Base-by-base conservation (phyloP, 2,888 invertebrate genomes). In the Stenotaenia linearis region DNA sequence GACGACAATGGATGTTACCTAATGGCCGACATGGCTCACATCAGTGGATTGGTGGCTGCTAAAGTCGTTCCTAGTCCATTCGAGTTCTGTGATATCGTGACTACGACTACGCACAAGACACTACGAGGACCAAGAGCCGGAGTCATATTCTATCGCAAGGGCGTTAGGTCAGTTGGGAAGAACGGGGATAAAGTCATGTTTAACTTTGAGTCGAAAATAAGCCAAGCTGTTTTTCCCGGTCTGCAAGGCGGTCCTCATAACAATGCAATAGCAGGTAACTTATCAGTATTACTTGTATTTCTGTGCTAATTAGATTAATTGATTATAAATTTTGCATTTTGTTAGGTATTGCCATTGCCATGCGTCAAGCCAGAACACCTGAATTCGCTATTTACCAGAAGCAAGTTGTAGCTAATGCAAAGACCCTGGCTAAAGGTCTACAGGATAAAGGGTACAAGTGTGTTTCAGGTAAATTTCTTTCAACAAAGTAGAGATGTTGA, bases 181-280 rank as follows among this genome's bases (percentile, higher is more conserved):
- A 92, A 93, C 84, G 97, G 97, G 0, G 92, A 93, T 15, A 92
- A 94, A 84, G 88, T 92, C 35, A 88, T 94, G 90, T 98, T 96
- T 85, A 96, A 98, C 84, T 87, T 96, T 75, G 97, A 97, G 87
- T 89, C 88, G 82, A 92, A 90, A 85, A 95, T 99, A 84, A 97
- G 98, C 87, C 90, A 91, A 84, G 92, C 94, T 1, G 96, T 97
- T 80, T 97, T 97, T 87, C 96, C 96, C 0, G 94, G 96, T 0
- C 89, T 99, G 75, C 98, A 99, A 88, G 98, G 98, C 61, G 98
- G 98, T 0, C 98, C 98, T 0, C 98, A 98, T 85, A 97, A 98
- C 85, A 92, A 98, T 86, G 92, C 96, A n/a, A 97, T 99, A 82
- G 97, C 95, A 5, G 98, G 91, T 81, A 93, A 37, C n/a, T n/a